A percentile compares a stretch with the other conserved stretches of the same genome.
Evolutionary conservation across 2,888 invertebrate species (phyloP).

Genomic region (Candidula unifasciata): DNA sequence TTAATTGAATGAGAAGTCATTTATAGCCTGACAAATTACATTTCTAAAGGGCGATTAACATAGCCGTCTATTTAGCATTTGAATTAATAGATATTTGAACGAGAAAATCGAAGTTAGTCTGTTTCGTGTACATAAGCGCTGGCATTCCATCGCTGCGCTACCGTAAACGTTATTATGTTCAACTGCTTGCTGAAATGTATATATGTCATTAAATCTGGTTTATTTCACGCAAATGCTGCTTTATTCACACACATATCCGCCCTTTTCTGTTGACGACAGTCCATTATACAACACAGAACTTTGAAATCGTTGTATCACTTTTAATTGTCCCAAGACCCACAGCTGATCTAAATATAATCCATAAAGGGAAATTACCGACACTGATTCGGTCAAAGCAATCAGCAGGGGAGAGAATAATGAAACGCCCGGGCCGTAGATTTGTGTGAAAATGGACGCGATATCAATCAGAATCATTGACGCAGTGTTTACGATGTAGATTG

Average conservation of each 20-base stretch:
- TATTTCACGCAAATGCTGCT: slow-evolving; percentile 27
- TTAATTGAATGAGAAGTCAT: slow-evolving; percentile 4
- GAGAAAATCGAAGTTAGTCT: slow-evolving; percentile 9
- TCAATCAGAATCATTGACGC: slow-evolving; percentile 49
- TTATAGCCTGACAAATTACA: slow-evolving; percentile 34
- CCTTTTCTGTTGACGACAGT: slow-evolving; percentile 44
- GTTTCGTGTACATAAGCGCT: not conserved
- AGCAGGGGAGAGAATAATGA: slow-evolving; percentile 49
- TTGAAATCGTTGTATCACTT: slow-evolving; percentile 45
- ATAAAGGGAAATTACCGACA: slow-evolving; percentile 50
- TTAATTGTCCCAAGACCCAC: slow-evolving; percentile 45
- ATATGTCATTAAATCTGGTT: slow-evolving; percentile 29
- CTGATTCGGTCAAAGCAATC: slow-evolving; percentile 49
- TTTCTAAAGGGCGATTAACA: slow-evolving; percentile 29
- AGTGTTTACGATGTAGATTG: slow-evolving; percentile 51
- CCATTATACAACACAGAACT: slow-evolving; percentile 42
- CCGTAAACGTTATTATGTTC: not conserved
- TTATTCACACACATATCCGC: slow-evolving; percentile 42
- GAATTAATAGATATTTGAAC: slow-evolving; percentile 39
- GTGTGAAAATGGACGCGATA: slow-evolving; percentile 48
- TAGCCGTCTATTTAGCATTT: slow-evolving; percentile 39
- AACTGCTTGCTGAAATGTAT: slow-evolving; percentile 27
- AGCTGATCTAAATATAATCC: slow-evolving; percentile 47
- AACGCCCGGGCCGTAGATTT: slow-evolving; percentile 42
- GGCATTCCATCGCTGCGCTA: not conserved